Conservation (phyloP, 2,113 vertebrate genomes). For the Oncorhynchus clarkii region DNA sequence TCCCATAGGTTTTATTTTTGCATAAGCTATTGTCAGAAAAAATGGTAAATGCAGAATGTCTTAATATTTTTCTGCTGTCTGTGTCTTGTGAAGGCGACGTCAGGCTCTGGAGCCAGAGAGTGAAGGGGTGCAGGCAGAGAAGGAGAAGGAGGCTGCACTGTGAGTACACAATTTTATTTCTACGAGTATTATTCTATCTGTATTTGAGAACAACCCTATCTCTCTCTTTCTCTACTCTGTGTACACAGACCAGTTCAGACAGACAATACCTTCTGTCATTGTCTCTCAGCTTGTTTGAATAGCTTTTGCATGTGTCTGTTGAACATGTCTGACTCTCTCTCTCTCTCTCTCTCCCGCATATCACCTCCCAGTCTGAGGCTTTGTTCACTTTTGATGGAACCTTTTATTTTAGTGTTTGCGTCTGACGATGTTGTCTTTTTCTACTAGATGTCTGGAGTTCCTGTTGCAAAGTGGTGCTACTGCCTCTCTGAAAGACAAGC, state of each 20-base stretch:
- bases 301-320: constrained; percentile 2
- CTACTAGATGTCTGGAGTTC: constrained; percentile 74
- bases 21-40: too few relatives aligned
- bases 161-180: constrained; percentile 71
- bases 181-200: not conserved
- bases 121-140: constrained; percentile 83
- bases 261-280: not conserved
- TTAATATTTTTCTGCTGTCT: too few relatives aligned
- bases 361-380: too few relatives aligned
- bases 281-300: not conserved
- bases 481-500: constrained; percentile 86
- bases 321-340: not conserved
- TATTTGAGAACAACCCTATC: too few relatives aligned
- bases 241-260: not conserved
- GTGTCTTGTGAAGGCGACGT: constrained; percentile 77
- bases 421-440: not conserved
- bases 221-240: too few relatives aligned
- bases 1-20: too few relatives aligned
- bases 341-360: not conserved
- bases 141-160: constrained; percentile 91
- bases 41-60: too few relatives aligned
- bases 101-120: constrained; percentile 89
- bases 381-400: too few relatives aligned
- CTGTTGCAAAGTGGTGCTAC: constrained; percentile 62
- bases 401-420: too few relatives aligned